Percentiles rank a stretch among this genome's conserved stretches.
These are phyloP conservation scores for Pocillopora meandrina DNA, from an alignment of 92 coral and sea anemone genomes.

Conservation along the genomic window DNA sequence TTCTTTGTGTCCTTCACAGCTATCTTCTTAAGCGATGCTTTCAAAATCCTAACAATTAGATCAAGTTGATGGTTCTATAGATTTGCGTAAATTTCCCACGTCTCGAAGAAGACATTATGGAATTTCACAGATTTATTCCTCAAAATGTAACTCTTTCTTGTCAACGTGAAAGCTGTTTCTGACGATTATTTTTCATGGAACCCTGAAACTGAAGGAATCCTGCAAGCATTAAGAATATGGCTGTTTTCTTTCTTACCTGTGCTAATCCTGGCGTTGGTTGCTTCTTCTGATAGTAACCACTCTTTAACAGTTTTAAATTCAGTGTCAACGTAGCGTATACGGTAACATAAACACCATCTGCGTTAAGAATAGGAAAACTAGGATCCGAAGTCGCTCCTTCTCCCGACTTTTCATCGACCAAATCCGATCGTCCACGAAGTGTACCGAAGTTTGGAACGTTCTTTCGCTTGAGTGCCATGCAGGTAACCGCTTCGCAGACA, in stretches of 20 bases:
- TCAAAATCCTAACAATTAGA: no score
- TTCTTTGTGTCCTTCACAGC: no score
- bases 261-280: constrained; percentile 65
- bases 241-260: constrained; percentile 64
- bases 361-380: constrained; percentile 94
- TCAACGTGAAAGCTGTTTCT: no score
- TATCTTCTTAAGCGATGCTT: no score
- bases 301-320: constrained; percentile 81
- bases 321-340: constrained; percentile 90
- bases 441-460: constrained; percentile 99
- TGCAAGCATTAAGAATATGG: no score
- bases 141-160: no score
- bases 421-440: constrained; percentile 99
- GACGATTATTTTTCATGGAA: no score
- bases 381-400: constrained; percentile 98
- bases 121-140: no score
- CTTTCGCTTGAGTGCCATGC: constrained; percentile 96
- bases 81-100: no score
- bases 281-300: constrained; percentile 86
- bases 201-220: no score
- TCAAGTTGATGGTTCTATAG: no score
- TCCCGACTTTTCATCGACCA: constrained; percentile 96
- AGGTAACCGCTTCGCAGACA: constrained; percentile 99
- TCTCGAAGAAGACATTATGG: no score
- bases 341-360: constrained; percentile 97